Evolutionary conservation across 2,888 invertebrate species (phyloP), one percentile per base, ranked within the genome.

Genomic region (Aquatica leii): DNA sequence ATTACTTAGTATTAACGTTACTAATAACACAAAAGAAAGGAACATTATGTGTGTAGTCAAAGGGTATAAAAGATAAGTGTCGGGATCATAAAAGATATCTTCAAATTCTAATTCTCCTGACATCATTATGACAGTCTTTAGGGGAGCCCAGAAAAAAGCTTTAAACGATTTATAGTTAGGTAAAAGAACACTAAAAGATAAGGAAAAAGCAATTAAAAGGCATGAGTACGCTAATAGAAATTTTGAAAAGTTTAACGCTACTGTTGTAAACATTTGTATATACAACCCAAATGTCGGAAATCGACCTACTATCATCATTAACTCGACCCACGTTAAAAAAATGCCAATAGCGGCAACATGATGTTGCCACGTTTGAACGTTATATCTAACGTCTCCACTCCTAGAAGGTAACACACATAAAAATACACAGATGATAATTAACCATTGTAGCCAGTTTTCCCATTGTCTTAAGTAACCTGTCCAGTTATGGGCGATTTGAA

Each of bases 101-200:
- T 94, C 93, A 70, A 91, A 93, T 77, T 93, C 93, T 51, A 94
- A 78, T 78, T 94, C 94, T 0, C 94, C 94, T 0, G 93, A 91
- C 93, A 94, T 93, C 94, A 94, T 94, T 73, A 93, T 90, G 11
- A 94, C 87, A 0, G 92, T 91, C 81, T 94, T 93, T 0, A 94
- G 81, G 0, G 93, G 75, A 0, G 87, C 86, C 55, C 86, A 84
- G 0, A 86, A 83, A 1, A 92, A 84, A 69, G 88, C 86, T 62
- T 81, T 76, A 76, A 92, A 93, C 0, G 93, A 86, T 21, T 88
- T 86, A 75, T 92, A 91, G 73, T 91, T 90, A 49, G 90, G 88
- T 76, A 94, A 93, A 3, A 94, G 81, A 1, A 94, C 91, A n/a
- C 90, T 90, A 71, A 94, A 94, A 62, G 91, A 90, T 15, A 94